Conservation (phyloP, 2,797 vertebrate genomes). For the Pterois miles region DNA sequence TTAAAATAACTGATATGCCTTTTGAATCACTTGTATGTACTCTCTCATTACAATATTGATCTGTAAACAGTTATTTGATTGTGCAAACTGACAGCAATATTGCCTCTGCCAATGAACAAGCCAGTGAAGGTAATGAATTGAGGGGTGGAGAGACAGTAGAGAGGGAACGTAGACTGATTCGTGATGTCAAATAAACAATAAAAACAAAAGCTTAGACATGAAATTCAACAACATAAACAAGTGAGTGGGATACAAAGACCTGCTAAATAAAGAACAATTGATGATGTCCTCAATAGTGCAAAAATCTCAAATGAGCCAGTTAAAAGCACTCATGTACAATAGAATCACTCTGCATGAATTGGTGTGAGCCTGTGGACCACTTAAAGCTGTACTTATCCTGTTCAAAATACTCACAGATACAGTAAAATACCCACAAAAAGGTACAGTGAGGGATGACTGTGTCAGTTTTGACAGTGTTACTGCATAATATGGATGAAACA, state of each 20-base stretch:
- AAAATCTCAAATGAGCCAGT: slow-evolving; percentile 3
- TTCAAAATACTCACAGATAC: slow-evolving; percentile 7
- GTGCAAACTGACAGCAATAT: neutral
- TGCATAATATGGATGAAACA: neutral
- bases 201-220: neutral
- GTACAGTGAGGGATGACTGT: neutral
- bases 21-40: neutral
- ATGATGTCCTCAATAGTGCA: neutral
- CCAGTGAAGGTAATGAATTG: neutral
- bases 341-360: neutral
- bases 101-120: neutral
- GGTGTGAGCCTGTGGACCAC: neutral
- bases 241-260: neutral
- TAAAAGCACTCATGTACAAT: slow-evolving; percentile 9
- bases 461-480: neutral
- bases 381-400: slow-evolving; percentile 1
- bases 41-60: neutral
- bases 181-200: neutral
- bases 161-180: neutral
- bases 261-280: slow-evolving; percentile 18
- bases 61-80: neutral
- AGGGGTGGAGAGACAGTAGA: neutral
- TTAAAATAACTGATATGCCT: slow-evolving; percentile 2
- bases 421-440: neutral
- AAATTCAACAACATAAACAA: neutral